These are phyloP conservation scores for Tichodroma muraria DNA, from an alignment of 2,113 vertebrate species.

Conservation along the genomic window DNA sequence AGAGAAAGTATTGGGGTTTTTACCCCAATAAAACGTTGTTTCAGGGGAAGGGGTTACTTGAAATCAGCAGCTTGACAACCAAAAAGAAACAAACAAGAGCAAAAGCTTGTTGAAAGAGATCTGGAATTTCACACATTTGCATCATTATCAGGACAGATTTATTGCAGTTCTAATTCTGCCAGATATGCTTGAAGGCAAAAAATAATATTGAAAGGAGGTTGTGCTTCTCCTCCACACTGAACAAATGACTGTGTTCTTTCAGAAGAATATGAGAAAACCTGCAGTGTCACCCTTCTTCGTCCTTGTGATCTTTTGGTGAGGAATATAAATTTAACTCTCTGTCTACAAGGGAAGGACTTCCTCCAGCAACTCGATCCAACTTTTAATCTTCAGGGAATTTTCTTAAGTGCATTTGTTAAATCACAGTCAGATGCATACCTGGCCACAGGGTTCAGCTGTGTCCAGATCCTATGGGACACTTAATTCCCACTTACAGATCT, in stretches of 20 bases:
- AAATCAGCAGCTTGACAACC: not conserved
- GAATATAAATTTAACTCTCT: not conserved
- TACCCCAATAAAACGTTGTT: not conserved
- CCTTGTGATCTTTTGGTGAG: not conserved
- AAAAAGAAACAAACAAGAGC: not conserved
- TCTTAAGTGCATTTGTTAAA: not conserved
- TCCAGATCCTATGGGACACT: not conserved
- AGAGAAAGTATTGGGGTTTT: not conserved
- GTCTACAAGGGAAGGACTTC: not conserved
- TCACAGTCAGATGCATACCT: not conserved
- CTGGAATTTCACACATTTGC: not conserved
- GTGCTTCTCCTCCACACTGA: not conserved
- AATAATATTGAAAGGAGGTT: not conserved
- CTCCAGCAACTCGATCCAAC: not conserved
- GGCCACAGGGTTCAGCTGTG: not conserved
- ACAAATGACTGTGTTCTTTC: not conserved
- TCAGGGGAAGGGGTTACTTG: not conserved
- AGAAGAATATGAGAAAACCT: not conserved
- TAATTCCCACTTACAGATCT: not conserved
- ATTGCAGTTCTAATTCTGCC: not conserved
- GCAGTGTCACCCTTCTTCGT: not conserved
- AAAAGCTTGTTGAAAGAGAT: not conserved
- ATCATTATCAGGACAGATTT: constrained; percentile 14
- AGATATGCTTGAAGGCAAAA: not conserved
- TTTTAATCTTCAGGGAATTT: not conserved